Conservation (phyloP, 2,797 vertebrate genomes). For the Denticeps clupeoides region DNA sequence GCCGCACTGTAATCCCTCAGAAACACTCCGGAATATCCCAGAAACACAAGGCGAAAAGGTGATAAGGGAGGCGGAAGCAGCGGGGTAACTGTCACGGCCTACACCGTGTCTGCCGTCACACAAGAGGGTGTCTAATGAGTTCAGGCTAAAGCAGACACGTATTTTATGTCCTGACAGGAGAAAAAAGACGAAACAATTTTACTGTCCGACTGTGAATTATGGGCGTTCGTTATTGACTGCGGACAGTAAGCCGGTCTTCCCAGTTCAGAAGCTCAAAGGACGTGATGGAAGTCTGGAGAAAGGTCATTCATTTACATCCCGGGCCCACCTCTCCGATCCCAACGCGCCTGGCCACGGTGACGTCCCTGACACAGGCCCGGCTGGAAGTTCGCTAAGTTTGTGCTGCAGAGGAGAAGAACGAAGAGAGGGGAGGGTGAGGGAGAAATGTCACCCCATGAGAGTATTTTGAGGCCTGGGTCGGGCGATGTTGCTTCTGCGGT, state of each 20-base stretch:
- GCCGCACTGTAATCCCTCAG: not conserved
- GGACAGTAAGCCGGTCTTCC: not conserved
- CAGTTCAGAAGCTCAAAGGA: not conserved
- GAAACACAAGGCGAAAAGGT: not conserved
- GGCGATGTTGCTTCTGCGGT: conserved; percentile 25
- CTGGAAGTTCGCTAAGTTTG: too few relatives aligned
- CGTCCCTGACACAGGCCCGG: too few relatives aligned
- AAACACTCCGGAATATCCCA: not conserved
- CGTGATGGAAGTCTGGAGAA: too few relatives aligned
- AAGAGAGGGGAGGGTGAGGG: conserved; percentile 20
- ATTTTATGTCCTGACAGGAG: not conserved
- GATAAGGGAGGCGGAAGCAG: not conserved
- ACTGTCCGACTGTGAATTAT: not conserved
- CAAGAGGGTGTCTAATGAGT: not conserved
- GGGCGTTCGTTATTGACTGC: not conserved
- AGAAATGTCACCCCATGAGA: conserved; percentile 43
- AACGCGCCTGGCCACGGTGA: too few relatives aligned
- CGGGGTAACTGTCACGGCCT: not conserved
- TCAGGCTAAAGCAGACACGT: not conserved
- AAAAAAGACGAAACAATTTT: not conserved
- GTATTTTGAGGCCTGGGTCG: conserved; percentile 41
- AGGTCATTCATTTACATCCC: too few relatives aligned
- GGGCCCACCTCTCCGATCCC: too few relatives aligned
- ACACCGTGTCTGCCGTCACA: not conserved
- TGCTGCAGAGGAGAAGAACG: conserved; percentile 8